Percentiles rank a stretch among this genome's conserved stretches.
Conservation (phyloP, 2,113 vertebrate species). For the Butorides virescens region DNA sequence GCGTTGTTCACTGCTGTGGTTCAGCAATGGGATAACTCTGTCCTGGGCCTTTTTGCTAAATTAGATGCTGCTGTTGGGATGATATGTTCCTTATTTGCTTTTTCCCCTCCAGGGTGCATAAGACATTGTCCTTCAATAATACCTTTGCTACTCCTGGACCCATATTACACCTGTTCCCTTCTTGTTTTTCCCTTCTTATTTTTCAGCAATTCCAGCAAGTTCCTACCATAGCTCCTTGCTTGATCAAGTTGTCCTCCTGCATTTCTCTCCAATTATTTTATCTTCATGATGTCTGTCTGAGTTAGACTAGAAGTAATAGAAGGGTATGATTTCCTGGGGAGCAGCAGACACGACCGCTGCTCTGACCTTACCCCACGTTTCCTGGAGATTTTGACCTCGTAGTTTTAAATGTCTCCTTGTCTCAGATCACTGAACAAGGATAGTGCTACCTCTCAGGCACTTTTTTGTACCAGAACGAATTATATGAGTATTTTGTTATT, state of each 20-base stretch:
- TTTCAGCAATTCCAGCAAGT: neutral
- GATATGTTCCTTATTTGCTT: neutral
- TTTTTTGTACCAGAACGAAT: neutral
- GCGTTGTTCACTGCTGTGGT: rapidly evolving
- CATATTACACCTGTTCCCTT: neutral
- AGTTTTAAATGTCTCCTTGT: neutral
- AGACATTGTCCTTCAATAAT: neutral
- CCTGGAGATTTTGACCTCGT: neutral
- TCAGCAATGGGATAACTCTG: neutral
- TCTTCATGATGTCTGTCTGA: neutral
- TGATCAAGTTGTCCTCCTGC: neutral
- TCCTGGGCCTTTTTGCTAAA: neutral
- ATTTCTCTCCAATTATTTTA: neutral
- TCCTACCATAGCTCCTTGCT: neutral
- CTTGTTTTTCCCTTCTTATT: neutral
- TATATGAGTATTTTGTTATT: neutral
- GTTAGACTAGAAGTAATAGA: neutral
- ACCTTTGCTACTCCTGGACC: neutral
- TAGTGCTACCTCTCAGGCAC: neutral
- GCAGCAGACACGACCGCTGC: neutral
- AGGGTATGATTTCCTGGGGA: neutral
- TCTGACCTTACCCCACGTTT: neutral
- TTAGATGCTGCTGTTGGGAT: neutral
- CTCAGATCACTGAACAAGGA: neutral
- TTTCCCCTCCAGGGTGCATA: too few relatives aligned